Evolutionary conservation across 1,140 invertebrate species (phyloP).

Genomic region (Arctopsyche grandis): DNA sequence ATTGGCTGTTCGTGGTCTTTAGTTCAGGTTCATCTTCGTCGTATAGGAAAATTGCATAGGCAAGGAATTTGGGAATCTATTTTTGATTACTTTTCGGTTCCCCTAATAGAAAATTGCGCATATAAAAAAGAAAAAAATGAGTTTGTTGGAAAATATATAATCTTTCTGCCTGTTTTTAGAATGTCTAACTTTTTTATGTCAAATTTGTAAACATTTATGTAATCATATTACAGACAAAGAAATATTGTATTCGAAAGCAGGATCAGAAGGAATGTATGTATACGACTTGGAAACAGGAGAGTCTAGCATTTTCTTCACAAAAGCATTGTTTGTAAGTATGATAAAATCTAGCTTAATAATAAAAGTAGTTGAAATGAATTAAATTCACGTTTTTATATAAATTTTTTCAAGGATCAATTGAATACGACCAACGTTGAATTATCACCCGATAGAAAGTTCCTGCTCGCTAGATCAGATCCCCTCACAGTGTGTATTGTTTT

Average conservation of each 20-base stretch:
- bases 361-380: too few species aligned
- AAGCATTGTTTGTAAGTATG: slow-evolving; percentile 36
- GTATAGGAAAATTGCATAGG: too few species aligned
- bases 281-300: slow-evolving; percentile 25
- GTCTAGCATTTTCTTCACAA: slow-evolving; percentile 17
- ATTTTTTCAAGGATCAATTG: slow-evolving; percentile 45
- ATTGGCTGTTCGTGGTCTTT: too few species aligned
- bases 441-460: slow-evolving; percentile 46
- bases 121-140: too few species aligned
- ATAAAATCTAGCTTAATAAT: neutral
- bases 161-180: too few species aligned
- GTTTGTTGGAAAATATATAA: too few species aligned
- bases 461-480: slow-evolving; percentile 50
- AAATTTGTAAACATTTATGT: neutral
- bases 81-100: too few species aligned
- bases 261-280: slow-evolving; percentile 28
- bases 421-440: slow-evolving; percentile 49
- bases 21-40: too few species aligned
- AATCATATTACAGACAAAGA: slow-evolving; percentile 35
- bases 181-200: too few species aligned
- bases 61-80: too few species aligned
- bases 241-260: slow-evolving; percentile 31
- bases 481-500: slow-evolving; percentile 37
- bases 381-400: neutral
- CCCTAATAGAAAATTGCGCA: too few species aligned